A percentile compares a stretch with the other conserved stretches of the same genome.
Conservation (phyloP, 2,797 vertebrate genomes). For the Parauchenoglanis ngamensis region DNA sequence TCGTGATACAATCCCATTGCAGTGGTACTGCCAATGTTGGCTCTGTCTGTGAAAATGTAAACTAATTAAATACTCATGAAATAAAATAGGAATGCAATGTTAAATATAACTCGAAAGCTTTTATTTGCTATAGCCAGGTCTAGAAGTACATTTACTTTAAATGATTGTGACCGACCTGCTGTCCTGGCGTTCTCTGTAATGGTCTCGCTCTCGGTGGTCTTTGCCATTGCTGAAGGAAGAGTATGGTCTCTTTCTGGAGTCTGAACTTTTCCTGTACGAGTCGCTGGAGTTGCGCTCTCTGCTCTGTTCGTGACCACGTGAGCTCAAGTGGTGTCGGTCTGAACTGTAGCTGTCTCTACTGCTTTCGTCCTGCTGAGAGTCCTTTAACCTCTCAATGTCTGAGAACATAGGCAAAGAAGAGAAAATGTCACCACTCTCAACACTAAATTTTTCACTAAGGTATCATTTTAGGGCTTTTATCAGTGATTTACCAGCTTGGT, state of each 20-base stretch:
- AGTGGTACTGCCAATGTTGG: not conserved
- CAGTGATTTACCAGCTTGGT: not conserved
- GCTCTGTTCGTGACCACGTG: conserved; percentile 83
- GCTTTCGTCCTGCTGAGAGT: conserved; percentile 93
- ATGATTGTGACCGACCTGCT: conserved; percentile 67
- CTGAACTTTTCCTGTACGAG: conserved; percentile 82
- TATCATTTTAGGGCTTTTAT: not conserved
- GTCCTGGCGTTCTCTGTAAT: conserved; percentile 77
- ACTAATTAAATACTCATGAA: not conserved
- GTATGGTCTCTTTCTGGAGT: conserved; percentile 88
- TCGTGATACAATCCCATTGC: not conserved
- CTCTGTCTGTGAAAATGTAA: not conserved
- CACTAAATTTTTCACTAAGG: not conserved
- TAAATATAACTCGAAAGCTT: not conserved
- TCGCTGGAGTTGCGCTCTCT: conserved; percentile 87
- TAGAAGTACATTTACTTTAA: not conserved
- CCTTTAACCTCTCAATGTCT: conserved; percentile 92
- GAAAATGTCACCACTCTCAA: not conserved
- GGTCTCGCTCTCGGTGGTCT: conserved; percentile 85
- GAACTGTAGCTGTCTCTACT: conserved; percentile 96
- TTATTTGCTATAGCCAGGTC: not conserved
- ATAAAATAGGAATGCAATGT: not conserved
- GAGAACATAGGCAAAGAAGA: not conserved
- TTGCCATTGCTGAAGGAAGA: conserved; percentile 95
- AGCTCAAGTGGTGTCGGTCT: conserved; percentile 83